Base-by-base conservation (phyloP, 2,113 vertebrate genomes). In the Lepus europaeus region DNA sequence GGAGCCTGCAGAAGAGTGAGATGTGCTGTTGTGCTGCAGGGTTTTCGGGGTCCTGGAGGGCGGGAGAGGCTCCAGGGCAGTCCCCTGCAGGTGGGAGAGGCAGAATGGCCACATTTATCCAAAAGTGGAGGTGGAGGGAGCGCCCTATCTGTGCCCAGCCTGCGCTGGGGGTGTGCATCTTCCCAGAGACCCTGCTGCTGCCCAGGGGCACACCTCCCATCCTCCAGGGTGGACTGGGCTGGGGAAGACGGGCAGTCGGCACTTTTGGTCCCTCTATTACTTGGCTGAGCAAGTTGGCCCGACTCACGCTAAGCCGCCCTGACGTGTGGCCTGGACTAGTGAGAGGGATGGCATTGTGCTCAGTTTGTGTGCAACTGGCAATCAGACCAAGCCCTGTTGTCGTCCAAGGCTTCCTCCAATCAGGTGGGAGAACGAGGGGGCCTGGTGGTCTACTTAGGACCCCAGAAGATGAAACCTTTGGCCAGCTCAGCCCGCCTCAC, bases 151-250 rank as follows among this genome's bases (percentile, higher is more conserved):
- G 53, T 33, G 83, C 95, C 76, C 81, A 77, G 22, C 95, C 72
- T 70, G 73, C 9, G 6, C 0, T 10, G 45, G 79, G 90, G 33
- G 86, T 96, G 92, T 95, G 76, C 82, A 70, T 92, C 92, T 97
- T 96, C 70, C 22, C 16, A 0, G 96, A 95, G 45, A 94, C 80
- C 96, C 95, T 31, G 27, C 19, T 23, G 7, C 93, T 97, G 89
- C 81, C 23, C 77, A 49, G 90, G 25, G 33, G 96, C 95, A 87
- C 91, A 73, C 95, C 96, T 92, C 86, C 77, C 91, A 79, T 95
- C 80, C 51, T 96, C 87, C 86, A 49, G 19, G 85, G 19, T 9
- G 36, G 25, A 12, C 20, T 11, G 9, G 56, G 5, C 29, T 27
- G 17, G 68, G 63, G 68, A 64, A 64, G 63, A 19, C 10, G 31